Evolutionary conservation across 2,888 invertebrate genomes (phyloP).

Genomic region (Sinhomidia bicolor): DNA sequence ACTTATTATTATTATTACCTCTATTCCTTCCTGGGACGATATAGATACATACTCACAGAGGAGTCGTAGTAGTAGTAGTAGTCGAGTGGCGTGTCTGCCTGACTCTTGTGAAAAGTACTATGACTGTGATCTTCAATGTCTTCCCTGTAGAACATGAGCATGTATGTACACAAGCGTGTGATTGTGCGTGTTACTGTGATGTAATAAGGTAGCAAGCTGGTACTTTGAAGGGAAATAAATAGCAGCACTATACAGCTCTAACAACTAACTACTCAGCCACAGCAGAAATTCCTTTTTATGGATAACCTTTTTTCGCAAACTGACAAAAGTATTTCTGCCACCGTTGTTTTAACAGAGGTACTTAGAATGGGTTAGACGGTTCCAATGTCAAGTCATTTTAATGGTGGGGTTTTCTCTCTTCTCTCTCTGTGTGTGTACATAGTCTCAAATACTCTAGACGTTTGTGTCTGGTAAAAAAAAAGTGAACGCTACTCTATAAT

Average conservation of each 20-base stretch:
- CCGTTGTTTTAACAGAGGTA: slow-evolving; percentile 41
- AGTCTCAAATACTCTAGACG: background rate
- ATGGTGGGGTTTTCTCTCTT: slow-evolving; percentile 37
- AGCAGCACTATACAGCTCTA: no score
- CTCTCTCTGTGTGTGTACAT: no score
- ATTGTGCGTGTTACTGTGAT: background rate
- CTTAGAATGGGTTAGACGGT: slow-evolving; percentile 67
- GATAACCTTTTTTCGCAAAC: slow-evolving; percentile 63
- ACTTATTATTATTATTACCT: no score
- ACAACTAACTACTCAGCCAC: no score
- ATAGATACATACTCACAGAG: background rate
- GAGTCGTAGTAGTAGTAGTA: no score
- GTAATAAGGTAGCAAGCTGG: background rate
- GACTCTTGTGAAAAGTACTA: background rate
- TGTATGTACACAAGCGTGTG: slow-evolving; percentile 4
- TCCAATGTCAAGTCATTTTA: slow-evolving; percentile 62
- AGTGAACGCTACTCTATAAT: background rate
- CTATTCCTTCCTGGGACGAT: background rate
- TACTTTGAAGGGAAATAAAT: slow-evolving; percentile 11
- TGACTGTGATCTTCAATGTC: slow-evolving; percentile 26
- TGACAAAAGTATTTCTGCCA: slow-evolving; percentile 57
- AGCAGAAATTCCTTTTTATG: slow-evolving; percentile 56
- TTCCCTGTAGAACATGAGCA: slow-evolving; percentile 12
- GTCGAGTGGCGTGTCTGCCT: background rate
- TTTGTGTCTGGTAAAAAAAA: background rate